These are phyloP conservation scores for Macropus fuliginosus DNA, from an alignment of 2,797 vertebrate species.

Conservation along the genomic window DNA sequence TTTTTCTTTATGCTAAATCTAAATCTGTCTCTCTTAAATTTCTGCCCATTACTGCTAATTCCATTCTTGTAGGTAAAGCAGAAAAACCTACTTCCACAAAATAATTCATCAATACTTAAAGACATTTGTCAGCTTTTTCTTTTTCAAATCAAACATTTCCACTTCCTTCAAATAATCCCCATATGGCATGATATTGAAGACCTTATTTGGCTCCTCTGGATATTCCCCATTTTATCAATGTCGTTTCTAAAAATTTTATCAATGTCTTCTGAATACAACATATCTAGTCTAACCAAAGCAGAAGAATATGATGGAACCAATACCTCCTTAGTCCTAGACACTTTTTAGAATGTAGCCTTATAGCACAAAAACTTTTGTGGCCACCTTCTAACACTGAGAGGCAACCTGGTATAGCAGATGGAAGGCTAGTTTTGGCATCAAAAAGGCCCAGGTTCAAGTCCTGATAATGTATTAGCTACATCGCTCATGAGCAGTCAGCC, in stretches of 20 bases:
- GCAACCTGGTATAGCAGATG: background rate
- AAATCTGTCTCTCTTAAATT: background rate
- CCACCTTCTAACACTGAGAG: background rate
- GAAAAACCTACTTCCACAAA: background rate
- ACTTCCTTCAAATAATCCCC: background rate
- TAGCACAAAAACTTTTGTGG: background rate
- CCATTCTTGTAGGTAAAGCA: background rate
- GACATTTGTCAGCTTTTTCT: background rate
- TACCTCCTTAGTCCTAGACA: background rate
- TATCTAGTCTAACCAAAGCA: background rate
- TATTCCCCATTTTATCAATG: background rate
- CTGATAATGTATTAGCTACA: background rate
- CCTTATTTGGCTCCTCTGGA: background rate
- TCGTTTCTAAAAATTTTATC: background rate
- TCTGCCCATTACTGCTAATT: background rate
- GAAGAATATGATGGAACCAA: background rate
- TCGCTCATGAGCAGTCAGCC: background rate
- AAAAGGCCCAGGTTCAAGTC: background rate
- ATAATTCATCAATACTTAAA: background rate
- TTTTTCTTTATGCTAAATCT: background rate
- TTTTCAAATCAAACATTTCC: background rate
- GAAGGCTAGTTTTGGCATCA: background rate
- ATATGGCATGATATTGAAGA: background rate
- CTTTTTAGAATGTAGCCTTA: background rate
- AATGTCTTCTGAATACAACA: background rate